Base-by-base conservation (phyloP, 30 jellyfish, hydroid and myxozoan genomes). In the Hydractinia symbiolongicarpus region DNA sequence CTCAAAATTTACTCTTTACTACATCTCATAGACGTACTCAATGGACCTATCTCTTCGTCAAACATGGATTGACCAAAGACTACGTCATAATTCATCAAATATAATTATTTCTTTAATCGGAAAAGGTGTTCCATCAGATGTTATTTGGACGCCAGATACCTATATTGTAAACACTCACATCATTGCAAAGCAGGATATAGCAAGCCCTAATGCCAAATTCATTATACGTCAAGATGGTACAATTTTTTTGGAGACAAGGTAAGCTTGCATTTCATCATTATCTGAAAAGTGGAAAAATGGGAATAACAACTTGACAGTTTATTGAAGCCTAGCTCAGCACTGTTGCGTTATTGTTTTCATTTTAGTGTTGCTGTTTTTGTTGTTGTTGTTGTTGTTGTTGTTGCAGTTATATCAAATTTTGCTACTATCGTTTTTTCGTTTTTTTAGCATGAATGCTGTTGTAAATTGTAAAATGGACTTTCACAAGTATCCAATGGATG, bases 71-170 rank as follows among this genome's bases (percentile, higher is more conserved):
- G 98, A 91, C 68, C 67, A 79, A 49, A 77, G 98, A 6, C 55
- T 91, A 72, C 82, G 55, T 8, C 98, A 91, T 55, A 82, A 83
- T 13, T 44, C 83, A 58, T 72, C 64, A 13, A 55, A 77, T 30
- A 61, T 86, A 5, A 70, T 91, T 9, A 84, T 76, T 54, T 85
- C 93, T 21, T 73, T 79, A 75, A 21, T 87, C 20, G 98, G 98
- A 5, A 82, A 61, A 66, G 71, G 79, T 49, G 83, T 81, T 52
- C 96, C 95, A 49, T 44, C 96, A 5, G 95, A 91, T 30, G 11
- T 86, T 53, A 91, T 91, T n/a, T 94, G 99, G 99, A 93, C 90
- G 8, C 99, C 99, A 9, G 99, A 94, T 62, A 94, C 99, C 0
- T 90, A 81, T 58, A 84, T 94, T 67, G 77, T 88, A 54, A 94